Conservation (phyloP, 1,140 invertebrate species). For the Aphis gossypii region DNA sequence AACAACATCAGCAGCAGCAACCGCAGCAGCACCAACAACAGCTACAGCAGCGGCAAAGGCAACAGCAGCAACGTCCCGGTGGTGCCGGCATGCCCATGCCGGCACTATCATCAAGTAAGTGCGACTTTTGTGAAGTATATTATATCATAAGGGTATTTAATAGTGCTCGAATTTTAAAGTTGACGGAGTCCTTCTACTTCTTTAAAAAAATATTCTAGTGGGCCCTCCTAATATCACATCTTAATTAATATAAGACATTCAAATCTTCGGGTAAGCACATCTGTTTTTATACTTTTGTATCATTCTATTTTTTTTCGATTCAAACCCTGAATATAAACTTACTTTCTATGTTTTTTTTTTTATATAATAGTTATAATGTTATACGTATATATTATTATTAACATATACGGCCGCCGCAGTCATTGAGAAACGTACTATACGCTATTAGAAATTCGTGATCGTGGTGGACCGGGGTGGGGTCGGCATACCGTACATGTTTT, state of each 20-base stretch:
- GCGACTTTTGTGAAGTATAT: background rate
- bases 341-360: too few species aligned
- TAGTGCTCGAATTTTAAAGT: background rate
- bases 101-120: conserved; percentile 23
- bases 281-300: background rate
- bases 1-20: background rate
- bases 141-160: background rate
- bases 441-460: background rate
- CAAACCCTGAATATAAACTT: background rate
- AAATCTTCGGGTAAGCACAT: background rate
- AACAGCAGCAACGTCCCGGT: background rate
- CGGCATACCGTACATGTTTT: background rate
- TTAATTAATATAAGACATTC: too few species aligned
- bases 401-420: background rate
- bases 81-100: background rate
- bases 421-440: background rate
- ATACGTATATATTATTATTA: background rate
- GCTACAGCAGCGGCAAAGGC: background rate
- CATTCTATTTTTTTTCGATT: background rate
- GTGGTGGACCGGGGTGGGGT: background rate
- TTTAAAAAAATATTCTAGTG: background rate
- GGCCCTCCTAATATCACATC: too few species aligned
- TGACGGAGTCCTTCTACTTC: background rate
- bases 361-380: background rate
- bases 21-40: background rate